These are phyloP conservation scores for Dufourea novaeangliae DNA, from an alignment of 1,140 invertebrate genomes.

Conservation along the genomic window DNA sequence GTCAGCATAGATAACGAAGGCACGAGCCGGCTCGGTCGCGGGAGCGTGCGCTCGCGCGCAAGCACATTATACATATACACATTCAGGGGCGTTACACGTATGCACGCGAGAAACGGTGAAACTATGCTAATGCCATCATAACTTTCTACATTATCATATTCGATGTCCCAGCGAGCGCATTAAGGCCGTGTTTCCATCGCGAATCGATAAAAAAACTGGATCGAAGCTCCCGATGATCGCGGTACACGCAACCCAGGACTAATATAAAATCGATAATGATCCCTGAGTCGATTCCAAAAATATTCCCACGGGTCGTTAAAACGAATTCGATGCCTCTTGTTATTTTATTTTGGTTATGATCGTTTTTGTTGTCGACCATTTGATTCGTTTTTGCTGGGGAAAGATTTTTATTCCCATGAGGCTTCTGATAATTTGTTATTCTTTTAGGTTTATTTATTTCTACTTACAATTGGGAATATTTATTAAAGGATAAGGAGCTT, in stretches of 20 bases:
- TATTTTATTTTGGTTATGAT: not conserved
- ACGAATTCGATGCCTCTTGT: too few species aligned
- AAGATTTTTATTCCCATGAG: too few species aligned
- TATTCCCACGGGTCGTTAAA: too few species aligned
- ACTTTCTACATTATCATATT: constrained; percentile 75
- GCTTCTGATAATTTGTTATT: too few species aligned
- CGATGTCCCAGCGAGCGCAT: constrained; percentile 46
- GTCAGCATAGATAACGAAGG: constrained; percentile 78
- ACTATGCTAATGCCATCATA: constrained; percentile 70
- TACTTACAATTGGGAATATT: too few species aligned
- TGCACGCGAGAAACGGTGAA: constrained; percentile 22
- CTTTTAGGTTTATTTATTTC: too few species aligned
- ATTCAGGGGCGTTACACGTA: not conserved
- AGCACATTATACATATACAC: too few species aligned
- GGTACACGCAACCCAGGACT: not conserved
- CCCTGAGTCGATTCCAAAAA: not conserved
- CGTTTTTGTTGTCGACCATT: not conserved
- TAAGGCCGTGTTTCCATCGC: constrained; percentile 21
- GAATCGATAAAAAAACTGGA: constrained; percentile 53
- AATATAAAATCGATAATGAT: constrained; percentile 14
- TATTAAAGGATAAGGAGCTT: too few species aligned
- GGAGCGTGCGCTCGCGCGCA: constrained; percentile 42
- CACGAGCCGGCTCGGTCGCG: constrained; percentile 52
- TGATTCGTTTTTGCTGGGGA: too few species aligned
- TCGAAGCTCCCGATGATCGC: constrained; percentile 2